A percentile compares a stretch with the other conserved stretches of the same genome.
Conservation (phyloP, 2,888 invertebrate genomes). For the Augochlorella aurata region DNA sequence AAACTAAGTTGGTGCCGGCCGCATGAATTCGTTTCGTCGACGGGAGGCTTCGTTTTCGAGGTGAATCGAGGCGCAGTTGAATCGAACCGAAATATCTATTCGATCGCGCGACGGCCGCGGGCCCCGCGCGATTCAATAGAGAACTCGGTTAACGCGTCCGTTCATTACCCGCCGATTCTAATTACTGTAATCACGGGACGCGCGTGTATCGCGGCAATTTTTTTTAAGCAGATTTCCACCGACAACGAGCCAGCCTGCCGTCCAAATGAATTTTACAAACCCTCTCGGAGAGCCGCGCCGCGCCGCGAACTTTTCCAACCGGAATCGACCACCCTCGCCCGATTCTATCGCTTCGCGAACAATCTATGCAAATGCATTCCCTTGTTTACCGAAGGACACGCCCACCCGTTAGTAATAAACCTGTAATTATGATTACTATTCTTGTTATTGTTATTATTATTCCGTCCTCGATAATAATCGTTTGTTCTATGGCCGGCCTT, state of each 20-base stretch:
- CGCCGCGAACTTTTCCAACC: background rate
- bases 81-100: background rate
- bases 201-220: slow-evolving; percentile 3
- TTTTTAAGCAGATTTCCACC: background rate
- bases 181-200: slow-evolving; percentile 8
- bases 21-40: background rate
- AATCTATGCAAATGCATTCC: slow-evolving; percentile 1
- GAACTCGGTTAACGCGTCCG: slow-evolving; percentile 11
- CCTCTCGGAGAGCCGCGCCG: background rate
- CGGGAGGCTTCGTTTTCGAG: background rate
- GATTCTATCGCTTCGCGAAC: slow-evolving; percentile 1
- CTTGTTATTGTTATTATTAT: background rate
- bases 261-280: slow-evolving; percentile 11
- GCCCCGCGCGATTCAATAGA: background rate
- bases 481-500: background rate
- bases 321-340: background rate
- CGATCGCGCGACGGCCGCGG: background rate
- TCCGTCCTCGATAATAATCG: background rate
- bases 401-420: background rate
- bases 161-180: slow-evolving; percentile 14
- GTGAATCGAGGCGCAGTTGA: too few species aligned
- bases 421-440: background rate
- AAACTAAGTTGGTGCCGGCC: background rate
- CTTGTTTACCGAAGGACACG: background rate
- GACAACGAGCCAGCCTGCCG: background rate